Conservation (phyloP, 2,888 invertebrate genomes). For the Embidobia sp. region DNA sequence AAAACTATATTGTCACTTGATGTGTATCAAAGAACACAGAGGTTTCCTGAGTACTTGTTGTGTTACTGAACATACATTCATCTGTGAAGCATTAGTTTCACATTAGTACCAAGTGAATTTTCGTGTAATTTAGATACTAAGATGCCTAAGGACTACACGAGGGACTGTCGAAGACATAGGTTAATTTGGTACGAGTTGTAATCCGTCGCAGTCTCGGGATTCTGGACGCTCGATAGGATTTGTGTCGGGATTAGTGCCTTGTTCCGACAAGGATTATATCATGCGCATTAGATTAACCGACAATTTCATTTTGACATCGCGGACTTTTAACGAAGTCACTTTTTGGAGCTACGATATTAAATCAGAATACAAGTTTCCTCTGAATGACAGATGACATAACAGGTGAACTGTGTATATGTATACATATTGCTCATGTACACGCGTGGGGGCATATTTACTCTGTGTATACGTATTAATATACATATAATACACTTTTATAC, state of each 20-base stretch:
- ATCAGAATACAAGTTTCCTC: slow-evolving; percentile 32
- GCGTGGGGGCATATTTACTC: no score
- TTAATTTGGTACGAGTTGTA: slow-evolving; percentile 80
- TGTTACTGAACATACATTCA: slow-evolving; percentile 67
- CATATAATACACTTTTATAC: no score
- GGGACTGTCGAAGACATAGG: slow-evolving; percentile 72
- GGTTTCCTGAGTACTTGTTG: slow-evolving; percentile 72
- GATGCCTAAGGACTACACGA: slow-evolving; percentile 44
- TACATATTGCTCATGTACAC: not conserved
- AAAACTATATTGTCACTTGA: slow-evolving; percentile 19
- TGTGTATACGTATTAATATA: not conserved
- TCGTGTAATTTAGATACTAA: slow-evolving; percentile 73
- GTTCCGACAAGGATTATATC: slow-evolving; percentile 80
- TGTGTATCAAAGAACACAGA: slow-evolving; percentile 31
- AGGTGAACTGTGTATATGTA: slow-evolving; percentile 12
- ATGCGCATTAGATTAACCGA: slow-evolving; percentile 79
- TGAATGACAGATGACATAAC: slow-evolving; percentile 58
- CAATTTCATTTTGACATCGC: slow-evolving; percentile 67
- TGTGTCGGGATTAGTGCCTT: slow-evolving; percentile 71
- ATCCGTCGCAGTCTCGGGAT: slow-evolving; percentile 75
- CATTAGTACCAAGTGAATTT: slow-evolving; percentile 79
- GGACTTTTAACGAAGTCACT: slow-evolving; percentile 75
- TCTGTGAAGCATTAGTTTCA: slow-evolving; percentile 73
- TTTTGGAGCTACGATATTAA: slow-evolving; percentile 42
- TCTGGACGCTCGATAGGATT: slow-evolving; percentile 71